phyloP scores from a whole-genome alignment of 1,140 invertebrate species.

The Drosophila sechellia region DNA sequence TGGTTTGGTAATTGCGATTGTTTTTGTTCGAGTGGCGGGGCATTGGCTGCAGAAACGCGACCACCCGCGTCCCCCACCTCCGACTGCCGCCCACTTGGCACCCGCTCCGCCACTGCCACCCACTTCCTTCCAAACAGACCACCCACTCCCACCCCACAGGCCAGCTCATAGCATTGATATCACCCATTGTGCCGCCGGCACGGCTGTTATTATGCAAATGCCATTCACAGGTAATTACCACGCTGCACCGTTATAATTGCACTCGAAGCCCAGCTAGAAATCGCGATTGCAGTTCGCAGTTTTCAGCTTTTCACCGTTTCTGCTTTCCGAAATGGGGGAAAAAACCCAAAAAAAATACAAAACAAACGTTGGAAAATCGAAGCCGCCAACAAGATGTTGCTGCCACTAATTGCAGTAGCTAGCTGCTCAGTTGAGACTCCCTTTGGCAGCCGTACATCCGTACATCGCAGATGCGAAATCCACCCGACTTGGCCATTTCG shows the following conservation, averaged over 20 bases:
- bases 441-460: slow-evolving; percentile 24
- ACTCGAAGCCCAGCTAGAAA: slow-evolving; percentile 81
- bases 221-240: slow-evolving; percentile 83
- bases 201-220: slow-evolving; percentile 80
- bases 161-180: slow-evolving; percentile 33
- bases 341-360: neutral
- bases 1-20: slow-evolving; percentile 71
- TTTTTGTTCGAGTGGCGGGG: slow-evolving; percentile 54
- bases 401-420: slow-evolving; percentile 55
- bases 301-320: slow-evolving; percentile 20
- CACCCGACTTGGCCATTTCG: slow-evolving; percentile 20
- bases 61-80: slow-evolving; percentile 35
- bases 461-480: slow-evolving; percentile 32
- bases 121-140: neutral
- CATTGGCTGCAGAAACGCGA: slow-evolving; percentile 60
- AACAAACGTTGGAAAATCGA: slow-evolving; percentile 48
- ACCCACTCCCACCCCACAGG: neutral
- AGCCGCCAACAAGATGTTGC: slow-evolving; percentile 68
- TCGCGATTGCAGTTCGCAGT: slow-evolving; percentile 70
- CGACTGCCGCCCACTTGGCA: neutral
- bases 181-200: slow-evolving; percentile 46
- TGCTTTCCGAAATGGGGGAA: slow-evolving; percentile 9
- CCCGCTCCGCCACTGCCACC: neutral
- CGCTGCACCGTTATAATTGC: slow-evolving; percentile 84
- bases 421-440: slow-evolving; percentile 42